Percentiles rank a stretch among this genome's conserved stretches.
Conservation (phyloP, 2,113 vertebrate species). For the Trinectes maculatus region DNA sequence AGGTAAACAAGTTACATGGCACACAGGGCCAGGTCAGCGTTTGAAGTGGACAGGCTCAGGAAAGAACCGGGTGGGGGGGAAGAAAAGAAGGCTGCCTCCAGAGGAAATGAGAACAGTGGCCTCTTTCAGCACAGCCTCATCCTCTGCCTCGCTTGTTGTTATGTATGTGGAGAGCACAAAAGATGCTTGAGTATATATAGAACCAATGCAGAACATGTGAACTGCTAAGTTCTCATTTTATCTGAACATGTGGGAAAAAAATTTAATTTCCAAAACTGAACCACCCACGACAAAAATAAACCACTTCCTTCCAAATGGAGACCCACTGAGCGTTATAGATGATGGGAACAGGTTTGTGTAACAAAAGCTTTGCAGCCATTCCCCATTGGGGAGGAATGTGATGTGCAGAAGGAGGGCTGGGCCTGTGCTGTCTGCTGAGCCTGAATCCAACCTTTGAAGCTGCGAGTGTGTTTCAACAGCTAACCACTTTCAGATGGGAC, state of each 20-base stretch:
- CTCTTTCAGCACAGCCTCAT: constrained; percentile 77
- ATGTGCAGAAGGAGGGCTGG: constrained; percentile 66
- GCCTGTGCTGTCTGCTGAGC: constrained; percentile 66
- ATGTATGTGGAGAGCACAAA: constrained; percentile 67
- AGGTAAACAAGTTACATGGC: constrained; percentile 78
- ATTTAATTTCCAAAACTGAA: constrained; percentile 38
- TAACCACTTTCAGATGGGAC: constrained; percentile 87
- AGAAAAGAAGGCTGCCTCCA: constrained; percentile 73
- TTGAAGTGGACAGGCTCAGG: constrained; percentile 78
- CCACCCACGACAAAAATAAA: constrained; percentile 57
- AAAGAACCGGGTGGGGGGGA: constrained; percentile 70
- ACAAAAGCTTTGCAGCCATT: constrained; percentile 69
- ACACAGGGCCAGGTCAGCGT: constrained; percentile 75
- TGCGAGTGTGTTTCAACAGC: constrained; percentile 77
- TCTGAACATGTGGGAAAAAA: constrained; percentile 11
- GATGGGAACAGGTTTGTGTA: constrained; percentile 67
- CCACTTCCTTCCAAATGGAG: constrained; percentile 50
- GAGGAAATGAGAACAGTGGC: constrained; percentile 78
- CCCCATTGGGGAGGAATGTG: constrained; percentile 68
- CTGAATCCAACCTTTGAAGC: constrained; percentile 81
- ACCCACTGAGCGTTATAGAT: constrained; percentile 65
- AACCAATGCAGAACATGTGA: constrained; percentile 25
- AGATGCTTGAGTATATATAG: constrained; percentile 47
- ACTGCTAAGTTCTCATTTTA: constrained; percentile 8
- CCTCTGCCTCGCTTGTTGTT: constrained; percentile 59